Conservation (phyloP, 2,113 vertebrate genomes). For the Brienomyrus brachyistius region DNA sequence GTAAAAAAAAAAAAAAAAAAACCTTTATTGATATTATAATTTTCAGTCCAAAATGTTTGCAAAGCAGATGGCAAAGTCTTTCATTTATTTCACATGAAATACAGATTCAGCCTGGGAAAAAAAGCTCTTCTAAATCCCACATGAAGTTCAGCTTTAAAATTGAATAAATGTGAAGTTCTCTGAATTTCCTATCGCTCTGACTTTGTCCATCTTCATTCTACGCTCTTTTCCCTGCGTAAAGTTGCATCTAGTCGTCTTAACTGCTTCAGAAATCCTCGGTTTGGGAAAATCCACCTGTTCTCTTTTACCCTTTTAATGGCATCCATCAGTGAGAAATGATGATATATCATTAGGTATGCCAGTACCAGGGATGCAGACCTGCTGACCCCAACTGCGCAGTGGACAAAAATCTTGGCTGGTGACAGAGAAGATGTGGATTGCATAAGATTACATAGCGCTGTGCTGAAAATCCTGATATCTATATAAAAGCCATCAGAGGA, state of each 20-base stretch:
- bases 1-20: background rate
- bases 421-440: constrained; percentile 16
- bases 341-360: constrained; percentile 67
- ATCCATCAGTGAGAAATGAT: constrained; percentile 51
- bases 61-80: background rate
- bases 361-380: constrained; percentile 68
- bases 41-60: background rate
- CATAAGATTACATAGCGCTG: background rate
- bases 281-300: constrained; percentile 67
- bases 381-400: constrained; percentile 72
- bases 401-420: constrained; percentile 61
- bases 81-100: background rate
- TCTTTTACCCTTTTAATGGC: constrained; percentile 60
- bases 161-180: background rate
- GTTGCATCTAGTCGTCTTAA: constrained; percentile 54
- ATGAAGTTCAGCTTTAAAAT: background rate
- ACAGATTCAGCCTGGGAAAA: background rate
- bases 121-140: background rate
- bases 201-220: background rate
- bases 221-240: constrained; percentile 25
- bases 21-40: background rate
- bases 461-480: background rate
- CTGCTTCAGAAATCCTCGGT: constrained; percentile 66
- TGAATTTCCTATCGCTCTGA: background rate
- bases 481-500: background rate